Base-by-base conservation (phyloP, 2,888 invertebrate species). In the Noctua pronuba region DNA sequence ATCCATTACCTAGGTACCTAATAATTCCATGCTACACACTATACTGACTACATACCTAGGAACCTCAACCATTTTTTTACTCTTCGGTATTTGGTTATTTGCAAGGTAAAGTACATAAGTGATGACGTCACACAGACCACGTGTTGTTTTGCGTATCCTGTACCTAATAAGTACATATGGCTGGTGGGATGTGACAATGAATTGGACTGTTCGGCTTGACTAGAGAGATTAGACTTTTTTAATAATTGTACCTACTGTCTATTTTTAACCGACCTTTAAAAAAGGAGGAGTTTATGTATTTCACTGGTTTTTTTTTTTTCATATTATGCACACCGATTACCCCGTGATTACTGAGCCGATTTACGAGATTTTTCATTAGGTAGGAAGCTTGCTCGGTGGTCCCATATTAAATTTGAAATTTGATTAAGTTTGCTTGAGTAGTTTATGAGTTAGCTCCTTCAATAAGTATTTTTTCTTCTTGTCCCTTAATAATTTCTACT, bases 81-180 rank as follows among this genome's bases (percentile, higher is more conserved):
- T 73, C 7, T 72, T 49, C 2, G 1, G 11, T 71, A n/a, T 18
- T 2, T 28, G 18, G 3, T 58, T 21, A 8, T 49, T 68, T 21
- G n/a, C 35, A 2, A 44, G 21, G 2, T 41, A 41, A 10, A 52
- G 11, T 52, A n/a, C 60, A 38, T 66, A 11, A 13, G 6, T 35
- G 71, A 46, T 73, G 71, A 71, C 71, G 46, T 70, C 70, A 72
- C 16, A 46, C 18, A 73, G 1, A 38, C 21, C 35, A 49, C 21
- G 2, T 73, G 16, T 10, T 46, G 21, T 69, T 35, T 46, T n/a
- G 31, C 16, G n/a, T n/a, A 44, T 35, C 18, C 2, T 67, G 31
- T 24, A 65, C 2, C 2, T 64, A 41, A 13, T 13, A 13, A 2
- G n/a, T 16, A 16, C 24, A 0, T 64, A 18, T n/a, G n/a, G 18